Evolutionary conservation across 2,888 invertebrate genomes (phyloP).

Genomic region (Epirrita christyi): DNA sequence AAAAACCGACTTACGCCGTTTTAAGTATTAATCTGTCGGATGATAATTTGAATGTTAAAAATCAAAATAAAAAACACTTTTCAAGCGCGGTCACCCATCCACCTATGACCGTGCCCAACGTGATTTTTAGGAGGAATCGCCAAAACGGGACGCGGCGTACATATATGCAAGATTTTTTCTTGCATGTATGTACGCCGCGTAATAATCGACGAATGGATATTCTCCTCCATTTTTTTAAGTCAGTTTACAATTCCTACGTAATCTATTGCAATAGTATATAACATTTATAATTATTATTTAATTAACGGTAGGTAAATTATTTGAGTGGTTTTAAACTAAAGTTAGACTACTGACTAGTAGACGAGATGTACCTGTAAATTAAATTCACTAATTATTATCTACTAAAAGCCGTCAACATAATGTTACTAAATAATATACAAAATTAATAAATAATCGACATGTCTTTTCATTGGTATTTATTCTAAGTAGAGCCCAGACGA

Average conservation of each 20-base stretch:
- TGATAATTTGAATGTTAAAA: too few species aligned
- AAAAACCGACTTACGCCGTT: conserved; percentile 23
- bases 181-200: too few species aligned
- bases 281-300: conserved; percentile 1
- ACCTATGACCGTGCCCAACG: too few species aligned
- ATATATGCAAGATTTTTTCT: too few species aligned
- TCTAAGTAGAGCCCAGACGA: conserved; percentile 5
- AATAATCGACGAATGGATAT: too few species aligned
- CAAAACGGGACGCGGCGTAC: too few species aligned
- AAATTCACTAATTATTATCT: conserved; percentile 34
- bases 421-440: conserved; percentile 12
- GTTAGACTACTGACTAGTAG: conserved; percentile 74
- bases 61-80: too few species aligned
- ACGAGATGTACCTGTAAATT: conserved; percentile 63
- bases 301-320: conserved; percentile 23
- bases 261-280: background rate
- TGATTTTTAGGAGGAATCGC: too few species aligned
- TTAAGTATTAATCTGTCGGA: too few species aligned
- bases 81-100: too few species aligned
- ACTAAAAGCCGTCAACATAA: conserved; percentile 25
- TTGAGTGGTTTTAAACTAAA: conserved; percentile 45
- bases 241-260: background rate
- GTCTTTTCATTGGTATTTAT: conserved; percentile 16
- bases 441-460: conserved; percentile 10
- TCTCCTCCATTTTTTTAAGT: background rate